These are phyloP conservation scores for Melanocharis versteri DNA, from an alignment of 2,113 vertebrate species.

Conservation along the genomic window DNA sequence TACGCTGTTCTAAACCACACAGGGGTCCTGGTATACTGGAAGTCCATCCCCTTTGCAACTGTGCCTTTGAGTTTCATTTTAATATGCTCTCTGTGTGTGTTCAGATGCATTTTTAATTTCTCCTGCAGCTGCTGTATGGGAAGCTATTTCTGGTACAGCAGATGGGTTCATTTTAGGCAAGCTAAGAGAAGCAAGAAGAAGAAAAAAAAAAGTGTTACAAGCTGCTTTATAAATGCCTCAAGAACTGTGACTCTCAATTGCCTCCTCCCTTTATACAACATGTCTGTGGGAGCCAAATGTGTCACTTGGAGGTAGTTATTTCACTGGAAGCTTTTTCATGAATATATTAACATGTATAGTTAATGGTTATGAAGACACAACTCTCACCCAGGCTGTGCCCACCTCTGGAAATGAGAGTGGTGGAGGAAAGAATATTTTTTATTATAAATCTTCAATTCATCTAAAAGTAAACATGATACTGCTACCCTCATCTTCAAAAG, in stretches of 20 bases:
- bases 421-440: neutral
- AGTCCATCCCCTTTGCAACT: neutral
- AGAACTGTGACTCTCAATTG: neutral
- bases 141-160: conserved; percentile 52
- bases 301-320: neutral
- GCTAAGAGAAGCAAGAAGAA: neutral
- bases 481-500: neutral
- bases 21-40: neutral
- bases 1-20: neutral
- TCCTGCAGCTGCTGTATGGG: neutral
- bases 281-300: neutral
- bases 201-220: neutral
- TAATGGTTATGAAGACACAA: neutral
- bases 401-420: neutral
- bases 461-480: neutral
- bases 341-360: neutral
- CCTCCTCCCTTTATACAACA: neutral
- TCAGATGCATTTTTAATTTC: conserved; percentile 32
- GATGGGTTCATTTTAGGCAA: conserved; percentile 20
- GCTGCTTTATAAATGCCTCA: neutral
- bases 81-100: conserved; percentile 1
- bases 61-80: conserved; percentile 33
- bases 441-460: neutral
- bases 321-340: neutral
- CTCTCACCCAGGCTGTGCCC: neutral